Percentiles rank a stretch among this genome's conserved stretches.
Evolutionary conservation across 2,797 vertebrate species (phyloP).

Genomic region (Ctenochaetus hawaiiensis): DNA sequence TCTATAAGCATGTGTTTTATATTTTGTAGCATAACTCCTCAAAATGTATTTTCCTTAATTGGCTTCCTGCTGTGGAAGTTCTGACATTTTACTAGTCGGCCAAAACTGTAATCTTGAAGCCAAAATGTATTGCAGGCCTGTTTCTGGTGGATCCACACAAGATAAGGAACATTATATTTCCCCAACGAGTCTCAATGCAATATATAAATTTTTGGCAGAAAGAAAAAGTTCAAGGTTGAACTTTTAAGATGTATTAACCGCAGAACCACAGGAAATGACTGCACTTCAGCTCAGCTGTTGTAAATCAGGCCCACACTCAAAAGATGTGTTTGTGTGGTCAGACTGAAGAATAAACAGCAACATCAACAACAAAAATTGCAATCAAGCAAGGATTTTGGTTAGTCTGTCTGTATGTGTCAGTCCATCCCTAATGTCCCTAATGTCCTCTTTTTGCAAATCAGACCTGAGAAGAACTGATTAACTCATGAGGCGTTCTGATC

Average conservation of each 20-base stretch:
- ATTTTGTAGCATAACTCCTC: conserved; percentile 27
- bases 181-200: conserved; percentile 21
- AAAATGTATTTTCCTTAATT: conserved; percentile 40
- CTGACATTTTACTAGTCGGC: conserved; percentile 28
- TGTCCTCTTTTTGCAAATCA: conserved; percentile 33
- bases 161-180: conserved; percentile 30
- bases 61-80: conserved; percentile 8
- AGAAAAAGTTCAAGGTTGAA: neutral
- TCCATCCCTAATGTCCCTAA: neutral
- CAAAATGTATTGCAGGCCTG: conserved; percentile 26
- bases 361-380: conserved; percentile 27
- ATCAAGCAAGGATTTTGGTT: conserved; percentile 19
- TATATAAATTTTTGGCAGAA: conserved; percentile 30
- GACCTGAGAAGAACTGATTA: conserved; percentile 17
- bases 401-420: conserved; percentile 9
- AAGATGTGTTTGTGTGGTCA: conserved; percentile 52
- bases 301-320: conserved; percentile 37
- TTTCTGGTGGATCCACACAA: conserved; percentile 17
- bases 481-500: conserved; percentile 41
- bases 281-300: conserved; percentile 37
- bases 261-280: conserved; percentile 48
- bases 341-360: conserved; percentile 44
- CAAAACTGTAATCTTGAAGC: conserved; percentile 34
- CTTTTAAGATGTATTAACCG: conserved; percentile 24
- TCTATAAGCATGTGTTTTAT: conserved; percentile 25